Evolutionary conservation across 2,888 invertebrate species (phyloP).

Genomic region (Hipparchia semele): DNA sequence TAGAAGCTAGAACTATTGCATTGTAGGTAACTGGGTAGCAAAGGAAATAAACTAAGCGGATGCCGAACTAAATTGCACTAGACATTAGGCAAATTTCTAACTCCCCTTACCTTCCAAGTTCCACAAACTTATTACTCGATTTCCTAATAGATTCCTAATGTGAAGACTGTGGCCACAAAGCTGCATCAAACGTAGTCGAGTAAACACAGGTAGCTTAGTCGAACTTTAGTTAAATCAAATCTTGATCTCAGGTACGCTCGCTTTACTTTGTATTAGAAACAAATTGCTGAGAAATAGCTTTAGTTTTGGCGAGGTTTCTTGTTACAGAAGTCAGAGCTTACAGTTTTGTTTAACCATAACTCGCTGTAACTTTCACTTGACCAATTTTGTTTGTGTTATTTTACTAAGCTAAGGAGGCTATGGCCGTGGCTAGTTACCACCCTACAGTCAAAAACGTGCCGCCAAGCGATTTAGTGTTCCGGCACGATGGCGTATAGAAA

Average conservation of each 20-base stretch:
- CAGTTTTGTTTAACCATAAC: too few species aligned
- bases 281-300: neutral
- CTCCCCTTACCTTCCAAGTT: slow-evolving; percentile 8
- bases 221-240: slow-evolving; percentile 3
- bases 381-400: neutral
- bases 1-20: neutral
- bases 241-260: neutral
- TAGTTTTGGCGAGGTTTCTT: neutral
- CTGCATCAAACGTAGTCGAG: neutral
- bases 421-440: too few species aligned
- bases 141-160: slow-evolving; percentile 24
- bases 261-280: neutral
- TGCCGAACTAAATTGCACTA: slow-evolving; percentile 27
- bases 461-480: too few species aligned
- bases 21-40: neutral
- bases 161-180: slow-evolving; percentile 11
- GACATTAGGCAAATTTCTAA: slow-evolving; percentile 32
- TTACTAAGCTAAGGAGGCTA: too few species aligned
- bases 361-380: neutral
- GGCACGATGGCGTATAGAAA: too few species aligned
- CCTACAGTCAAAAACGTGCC: too few species aligned
- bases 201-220: neutral
- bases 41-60: slow-evolving; percentile 15
- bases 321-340: neutral
- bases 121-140: slow-evolving; percentile 23